Conservation (phyloP, 2,888 invertebrate genomes). For the Unio pictorum region DNA sequence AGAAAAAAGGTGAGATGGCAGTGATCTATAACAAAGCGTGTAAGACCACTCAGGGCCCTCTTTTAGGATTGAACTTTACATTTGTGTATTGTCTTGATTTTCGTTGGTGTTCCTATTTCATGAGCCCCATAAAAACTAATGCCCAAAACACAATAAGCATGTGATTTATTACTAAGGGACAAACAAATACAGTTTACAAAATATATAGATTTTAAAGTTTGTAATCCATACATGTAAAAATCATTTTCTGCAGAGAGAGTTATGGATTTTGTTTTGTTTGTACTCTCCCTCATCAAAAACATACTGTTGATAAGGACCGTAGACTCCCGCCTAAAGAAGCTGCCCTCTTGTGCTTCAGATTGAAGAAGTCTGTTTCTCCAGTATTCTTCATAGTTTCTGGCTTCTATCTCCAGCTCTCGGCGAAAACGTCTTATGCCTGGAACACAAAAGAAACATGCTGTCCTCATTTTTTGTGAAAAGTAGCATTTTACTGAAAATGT, state of each 20-base stretch:
- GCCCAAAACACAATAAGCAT: no score
- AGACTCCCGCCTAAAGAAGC: constrained; percentile 12
- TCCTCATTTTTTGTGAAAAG: neutral
- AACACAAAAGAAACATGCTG: neutral
- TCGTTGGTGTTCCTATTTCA: no score
- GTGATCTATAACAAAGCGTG: no score
- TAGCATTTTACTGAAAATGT: neutral
- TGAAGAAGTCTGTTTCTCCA: constrained; percentile 22
- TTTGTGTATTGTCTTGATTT: no score
- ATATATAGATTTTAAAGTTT: no score
- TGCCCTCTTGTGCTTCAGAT: constrained; percentile 20
- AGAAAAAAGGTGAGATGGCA: no score
- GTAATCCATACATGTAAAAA: no score
- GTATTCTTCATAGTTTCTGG: constrained; percentile 53
- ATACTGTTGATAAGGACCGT: constrained; percentile 24
- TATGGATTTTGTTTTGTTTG: neutral
- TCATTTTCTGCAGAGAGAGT: neutral
- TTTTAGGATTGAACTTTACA: no score
- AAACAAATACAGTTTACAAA: no score
- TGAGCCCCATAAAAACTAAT: no score
- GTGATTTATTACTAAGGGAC: no score
- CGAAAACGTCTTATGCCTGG: constrained; percentile 69
- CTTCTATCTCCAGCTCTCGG: constrained; percentile 67
- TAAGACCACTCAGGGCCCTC: no score
- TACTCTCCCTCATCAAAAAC: neutral